A percentile compares a stretch with the other conserved stretches of the same genome.
Conservation (phyloP, 1,140 invertebrate species). For the Cheumatopsyche charites region DNA sequence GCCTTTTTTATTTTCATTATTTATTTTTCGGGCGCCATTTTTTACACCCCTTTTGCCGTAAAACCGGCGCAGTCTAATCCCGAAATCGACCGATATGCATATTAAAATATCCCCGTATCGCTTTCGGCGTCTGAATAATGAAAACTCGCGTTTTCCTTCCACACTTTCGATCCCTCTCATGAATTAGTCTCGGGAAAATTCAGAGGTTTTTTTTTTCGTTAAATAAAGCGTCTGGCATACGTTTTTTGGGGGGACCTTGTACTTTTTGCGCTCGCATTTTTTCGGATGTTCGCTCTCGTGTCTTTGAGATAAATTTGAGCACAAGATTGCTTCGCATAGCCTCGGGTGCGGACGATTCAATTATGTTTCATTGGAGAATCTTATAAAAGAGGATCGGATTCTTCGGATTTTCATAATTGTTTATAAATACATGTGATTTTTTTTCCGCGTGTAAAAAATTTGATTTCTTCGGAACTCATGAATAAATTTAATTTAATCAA, state of each 20-base stretch:
- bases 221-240: no score
- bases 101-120: slow-evolving; percentile 5
- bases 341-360: not conserved
- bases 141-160: not conserved
- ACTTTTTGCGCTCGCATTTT: not conserved
- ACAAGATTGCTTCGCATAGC: not conserved
- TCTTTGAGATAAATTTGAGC: not conserved
- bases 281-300: not conserved
- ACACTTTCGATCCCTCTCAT: not conserved
- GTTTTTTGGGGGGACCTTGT: no score
- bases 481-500: no score
- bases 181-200: not conserved
- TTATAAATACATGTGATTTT: no score
- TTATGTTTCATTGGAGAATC: not conserved
- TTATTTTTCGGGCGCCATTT: no score
- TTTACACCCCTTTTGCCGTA: no score
- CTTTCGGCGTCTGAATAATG: no score
- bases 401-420: no score
- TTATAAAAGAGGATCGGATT: not conserved
- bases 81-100: slow-evolving; percentile 3
- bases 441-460: no score
- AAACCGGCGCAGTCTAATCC: slow-evolving; percentile 2
- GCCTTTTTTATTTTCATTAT: no score
- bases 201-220: no score
- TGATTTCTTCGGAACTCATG: no score